Evolutionary conservation across 2,888 invertebrate genomes (phyloP).

Genomic region (Masnerella sp.): DNA sequence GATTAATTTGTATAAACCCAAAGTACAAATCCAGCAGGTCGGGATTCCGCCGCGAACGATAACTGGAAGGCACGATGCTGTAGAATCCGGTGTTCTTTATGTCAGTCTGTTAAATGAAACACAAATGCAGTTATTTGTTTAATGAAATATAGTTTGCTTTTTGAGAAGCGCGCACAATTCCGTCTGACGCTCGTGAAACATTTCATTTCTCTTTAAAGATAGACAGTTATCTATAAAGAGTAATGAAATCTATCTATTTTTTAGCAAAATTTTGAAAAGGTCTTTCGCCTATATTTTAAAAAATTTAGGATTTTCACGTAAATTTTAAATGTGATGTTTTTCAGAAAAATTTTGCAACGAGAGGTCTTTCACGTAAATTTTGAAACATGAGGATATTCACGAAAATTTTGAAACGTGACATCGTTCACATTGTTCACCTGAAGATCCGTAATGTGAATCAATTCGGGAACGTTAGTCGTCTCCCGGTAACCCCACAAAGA

Average conservation of each 20-base stretch:
- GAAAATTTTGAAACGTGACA: neutral
- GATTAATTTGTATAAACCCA: conserved; percentile 93
- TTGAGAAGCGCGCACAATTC: neutral
- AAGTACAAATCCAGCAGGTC: conserved; percentile 87
- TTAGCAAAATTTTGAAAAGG: neutral
- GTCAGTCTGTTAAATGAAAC: conserved; percentile 68
- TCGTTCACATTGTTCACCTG: conserved; percentile 77
- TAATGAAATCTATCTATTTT: too few species aligned
- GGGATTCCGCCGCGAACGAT: conserved; percentile 83
- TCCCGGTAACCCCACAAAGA: conserved; percentile 95
- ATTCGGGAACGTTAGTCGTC: conserved; percentile 87
- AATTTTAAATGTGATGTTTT: too few species aligned
- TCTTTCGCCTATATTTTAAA: too few species aligned
- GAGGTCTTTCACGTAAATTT: too few species aligned
- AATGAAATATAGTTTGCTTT: too few species aligned
- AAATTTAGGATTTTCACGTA: too few species aligned
- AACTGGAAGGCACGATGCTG: conserved; percentile 86
- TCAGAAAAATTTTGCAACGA: too few species aligned
- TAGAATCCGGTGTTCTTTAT: conserved; percentile 84
- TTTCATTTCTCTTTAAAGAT: conserved; percentile 7
- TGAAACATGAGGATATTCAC: too few species aligned
- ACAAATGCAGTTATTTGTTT: conserved; percentile 5
- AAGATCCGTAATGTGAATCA: conserved; percentile 88
- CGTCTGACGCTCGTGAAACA: neutral
- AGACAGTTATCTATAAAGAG: too few species aligned